Base-by-base conservation (phyloP, 2,888 invertebrate species). In the Hemithea aestivaria region DNA sequence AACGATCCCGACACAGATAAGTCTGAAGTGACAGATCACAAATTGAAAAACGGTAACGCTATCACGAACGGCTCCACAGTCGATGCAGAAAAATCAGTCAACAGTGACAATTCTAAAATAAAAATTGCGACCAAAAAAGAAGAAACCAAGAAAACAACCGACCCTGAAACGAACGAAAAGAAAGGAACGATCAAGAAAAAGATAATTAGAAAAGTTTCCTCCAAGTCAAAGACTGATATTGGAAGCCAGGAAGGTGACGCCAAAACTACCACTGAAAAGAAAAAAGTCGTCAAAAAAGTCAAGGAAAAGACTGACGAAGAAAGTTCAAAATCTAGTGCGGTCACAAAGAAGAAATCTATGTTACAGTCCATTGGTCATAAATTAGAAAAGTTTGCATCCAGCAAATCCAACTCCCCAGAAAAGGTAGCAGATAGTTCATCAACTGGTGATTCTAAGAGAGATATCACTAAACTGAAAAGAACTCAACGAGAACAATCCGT, bases 331-430 rank as follows among this genome's bases (percentile, higher is more conserved):
- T 36, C 70, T 10, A 51, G 58, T 11, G 56, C 55, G 27, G 70
- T 68, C 42, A 63, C 85, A 5, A 91, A 91, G 61, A 91, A 91
- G 72, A 91, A 91, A 70, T 84, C 90, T 1, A 88, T 95, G 52
- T 78, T 95, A 24, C 93, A 93, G 62, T 91, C 91, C 0, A 90
- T 95, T 55, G 94, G 95, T 27, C 94, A 93, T 62, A 93, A 92
- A 67, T 87, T 93, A 60, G 93, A 93, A 72, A 93, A 92, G 66
- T 87, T 93, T 22, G 82, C 90, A 1, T 87, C 89, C 31, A 85
- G 80, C 44, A 88, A 87, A 60, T 70, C 79, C 48, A 70, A 80
- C 73, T 70, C 88, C 54, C 83, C 87, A 48, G 77, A 88, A 74
- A 83, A 92, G 52, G 49, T 63, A 35, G 76, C 78, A 40, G 73